Evolutionary conservation across 2,888 invertebrate species (phyloP).

Genomic region (Eupeodes luniger): DNA sequence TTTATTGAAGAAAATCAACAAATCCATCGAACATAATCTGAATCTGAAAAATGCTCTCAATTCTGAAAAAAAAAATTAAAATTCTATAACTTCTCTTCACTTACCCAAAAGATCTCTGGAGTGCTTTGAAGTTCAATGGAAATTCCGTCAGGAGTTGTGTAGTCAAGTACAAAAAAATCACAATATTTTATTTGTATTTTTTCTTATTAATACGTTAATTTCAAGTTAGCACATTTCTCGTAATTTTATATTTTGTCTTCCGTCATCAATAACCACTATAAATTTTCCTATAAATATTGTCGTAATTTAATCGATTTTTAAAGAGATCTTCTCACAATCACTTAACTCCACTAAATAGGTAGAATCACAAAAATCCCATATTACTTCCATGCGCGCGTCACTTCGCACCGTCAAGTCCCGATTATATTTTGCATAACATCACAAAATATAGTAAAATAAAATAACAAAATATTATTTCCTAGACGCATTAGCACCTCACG

Average conservation of each 20-base stretch:
- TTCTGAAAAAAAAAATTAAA: background rate
- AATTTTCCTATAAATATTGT: constrained; percentile 38
- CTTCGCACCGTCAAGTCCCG: background rate
- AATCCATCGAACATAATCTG: too few species aligned
- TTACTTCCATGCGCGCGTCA: background rate
- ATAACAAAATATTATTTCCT: constrained; percentile 37
- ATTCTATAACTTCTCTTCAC: background rate
- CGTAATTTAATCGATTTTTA: constrained; percentile 62
- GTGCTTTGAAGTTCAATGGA: background rate
- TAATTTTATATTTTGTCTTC: background rate
- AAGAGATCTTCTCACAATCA: constrained; percentile 71
- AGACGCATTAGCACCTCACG: constrained; percentile 63
- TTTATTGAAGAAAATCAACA: too few species aligned
- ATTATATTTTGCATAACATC: constrained; percentile 53
- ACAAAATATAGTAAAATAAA: constrained; percentile 5
- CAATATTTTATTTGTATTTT: background rate
- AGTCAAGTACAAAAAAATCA: background rate
- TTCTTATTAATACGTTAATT: background rate
- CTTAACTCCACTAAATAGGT: constrained; percentile 70
- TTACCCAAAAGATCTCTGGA: constrained; percentile 3
- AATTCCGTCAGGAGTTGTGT: background rate
- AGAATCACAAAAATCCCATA: constrained; percentile 51
- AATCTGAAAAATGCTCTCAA: too few species aligned
- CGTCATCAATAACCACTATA: background rate
- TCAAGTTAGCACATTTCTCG: constrained; percentile 52